Base-by-base conservation (phyloP, 1,140 invertebrate species). In the Rhyzopertha dominica region DNA sequence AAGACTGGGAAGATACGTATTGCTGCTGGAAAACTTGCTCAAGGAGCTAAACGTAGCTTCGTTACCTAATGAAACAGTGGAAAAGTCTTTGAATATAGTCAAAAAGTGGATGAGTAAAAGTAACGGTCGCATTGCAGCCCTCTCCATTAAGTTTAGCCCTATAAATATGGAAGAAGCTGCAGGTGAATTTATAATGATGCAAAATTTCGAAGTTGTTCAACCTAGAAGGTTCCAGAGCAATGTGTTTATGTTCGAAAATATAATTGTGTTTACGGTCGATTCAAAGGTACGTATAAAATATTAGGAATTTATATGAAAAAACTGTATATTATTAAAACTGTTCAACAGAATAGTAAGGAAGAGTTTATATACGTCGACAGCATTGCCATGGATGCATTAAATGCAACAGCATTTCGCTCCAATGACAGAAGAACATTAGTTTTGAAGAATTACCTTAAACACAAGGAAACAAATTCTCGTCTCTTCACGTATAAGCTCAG, bases 211-310 rank as follows among this genome's bases (percentile, higher is more conserved):
- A 13, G 25, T 51, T 8, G 9, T 41, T 4, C 43, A 40, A 36
- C 49, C 49, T 2, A 41, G n/a, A n/a, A 41, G 35, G 22, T 40
- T 29, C 12, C 37, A 46, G 20, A 31, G 10, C 13, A 37, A 42
- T 30, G 8, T 51, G 26, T 51, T 51, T 34, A 18, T 51, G 28
- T 51, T 51, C 17, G 37, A 51, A 47, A 23, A 38, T 20, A 43
- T 43, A 5, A 9, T 48, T 29, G 40, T 48, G 3, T 23, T 42
- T 10, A 43, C 46, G 20, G 28, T 31, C 7, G 20, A 18, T 17
- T 29, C 40, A 18, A 5, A 9, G 9, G 35, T 36, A 31, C 30
- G 18, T 22, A 40, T 23, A 19, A 19, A 37, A 19, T 23, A 22
- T 2, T 8, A 16, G 10, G n/a, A 24, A 12, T n/a, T n/a, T n/a